phyloP scores from a whole-genome alignment of 2,113 vertebrate species.

The Calonectris borealis region DNA sequence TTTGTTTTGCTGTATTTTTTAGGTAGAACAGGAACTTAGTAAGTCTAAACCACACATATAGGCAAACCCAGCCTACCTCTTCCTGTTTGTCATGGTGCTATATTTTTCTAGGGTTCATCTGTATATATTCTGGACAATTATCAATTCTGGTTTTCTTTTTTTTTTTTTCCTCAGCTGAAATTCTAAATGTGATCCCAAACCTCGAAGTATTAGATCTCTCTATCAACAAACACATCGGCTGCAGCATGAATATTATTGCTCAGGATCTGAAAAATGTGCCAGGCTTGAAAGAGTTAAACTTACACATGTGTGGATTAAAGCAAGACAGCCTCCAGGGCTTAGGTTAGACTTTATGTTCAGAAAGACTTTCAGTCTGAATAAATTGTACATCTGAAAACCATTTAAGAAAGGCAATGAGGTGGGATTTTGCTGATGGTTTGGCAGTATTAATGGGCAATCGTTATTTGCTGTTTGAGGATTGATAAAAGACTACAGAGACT shows the following conservation, averaged over 20 bases:
- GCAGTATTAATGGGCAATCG: background rate
- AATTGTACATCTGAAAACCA: constrained; percentile 50
- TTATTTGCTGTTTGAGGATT: constrained; percentile 28
- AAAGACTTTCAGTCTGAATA: constrained; percentile 27
- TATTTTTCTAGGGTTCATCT: background rate
- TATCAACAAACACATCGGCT: constrained; percentile 77
- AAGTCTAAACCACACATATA: background rate
- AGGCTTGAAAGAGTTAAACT: constrained; percentile 75
- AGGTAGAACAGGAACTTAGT: background rate
- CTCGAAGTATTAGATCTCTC: constrained; percentile 85
- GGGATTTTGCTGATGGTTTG: constrained; percentile 40
- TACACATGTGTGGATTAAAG: constrained; percentile 83
- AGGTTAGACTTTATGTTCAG: constrained; percentile 72
- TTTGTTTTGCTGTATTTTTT: background rate
- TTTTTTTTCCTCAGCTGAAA: constrained; percentile 60
- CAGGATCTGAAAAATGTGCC: constrained; percentile 71
- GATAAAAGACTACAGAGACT: constrained; percentile 27
- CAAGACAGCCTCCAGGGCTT: constrained; percentile 71
- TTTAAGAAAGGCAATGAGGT: constrained; percentile 44
- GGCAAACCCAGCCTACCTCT: background rate
- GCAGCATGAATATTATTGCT: constrained; percentile 69
- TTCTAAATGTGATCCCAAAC: constrained; percentile 62
- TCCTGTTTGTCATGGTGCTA: background rate
- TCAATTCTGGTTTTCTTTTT: background rate
- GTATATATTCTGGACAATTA: background rate